Evolutionary conservation across 1,140 invertebrate species (phyloP), one percentile per base, ranked within the genome.

Genomic region (Stegodyphus dumicola): DNA sequence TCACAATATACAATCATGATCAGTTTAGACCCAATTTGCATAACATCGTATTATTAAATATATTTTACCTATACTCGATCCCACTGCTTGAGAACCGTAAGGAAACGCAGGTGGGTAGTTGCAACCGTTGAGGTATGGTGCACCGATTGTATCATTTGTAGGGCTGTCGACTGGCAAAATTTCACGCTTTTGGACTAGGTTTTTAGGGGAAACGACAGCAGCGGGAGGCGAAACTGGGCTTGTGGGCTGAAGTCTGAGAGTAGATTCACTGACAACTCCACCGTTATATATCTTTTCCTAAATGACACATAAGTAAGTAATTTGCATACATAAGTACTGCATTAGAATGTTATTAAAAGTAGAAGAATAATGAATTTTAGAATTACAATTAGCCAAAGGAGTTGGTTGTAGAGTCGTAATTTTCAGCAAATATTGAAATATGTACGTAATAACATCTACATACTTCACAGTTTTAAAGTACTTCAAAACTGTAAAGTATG

Each of bases 101-200:
- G 83, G 83, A 77, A 85, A 85, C n/a, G 75, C 83, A n/a, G 73
- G 64, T n/a, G 83, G 66, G 17, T 85, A 85, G 15, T 53, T 64
- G n/a, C 64, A 83, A 1, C 83, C 83, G 17, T 85, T 85, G 7
- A 85, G 49, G 48, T 85, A 85, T 17, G 83, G 83, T 60, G 71
- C 18, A 18, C 64, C 33, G 1, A 66, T 6, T 56, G 48, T 1
- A 15, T 53, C 49, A n/a, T 53, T 53, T 9, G 70, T 5, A 49
- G 6, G 17, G n/a, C 9, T 51, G 6, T 85, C 83, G 5, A 7
- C 52, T 15, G 53, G 56, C 6, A 18, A 4, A 33, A 33, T 33
- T 33, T 33, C 33, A n/a, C 51, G 10, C n/a, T 83, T 53, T 3
- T 13, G 33, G 15, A 13, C 65, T 6, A 52, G 13, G 6, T 48